Evolutionary conservation across 2,888 invertebrate species (phyloP).

Genomic region (Sphaerophoria taeniata): DNA sequence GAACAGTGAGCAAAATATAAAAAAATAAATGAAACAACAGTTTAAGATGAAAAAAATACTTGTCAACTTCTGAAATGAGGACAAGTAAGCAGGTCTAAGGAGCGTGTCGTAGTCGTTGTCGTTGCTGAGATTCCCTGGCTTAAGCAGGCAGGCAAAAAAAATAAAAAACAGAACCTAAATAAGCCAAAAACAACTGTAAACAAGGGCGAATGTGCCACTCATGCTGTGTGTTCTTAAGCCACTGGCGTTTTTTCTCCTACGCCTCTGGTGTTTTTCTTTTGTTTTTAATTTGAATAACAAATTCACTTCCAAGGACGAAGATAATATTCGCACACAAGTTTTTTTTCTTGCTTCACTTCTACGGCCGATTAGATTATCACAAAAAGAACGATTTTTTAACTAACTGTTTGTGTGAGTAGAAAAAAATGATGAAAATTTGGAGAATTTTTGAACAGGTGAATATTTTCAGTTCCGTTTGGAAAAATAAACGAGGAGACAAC

Average conservation of each 20-base stretch:
- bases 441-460: neutral
- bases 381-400: neutral
- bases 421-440: neutral
- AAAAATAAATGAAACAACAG: slow-evolving; percentile 16
- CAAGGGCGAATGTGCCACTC: slow-evolving; percentile 23
- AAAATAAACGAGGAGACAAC: slow-evolving; percentile 35
- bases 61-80: slow-evolving; percentile 22
- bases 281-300: neutral
- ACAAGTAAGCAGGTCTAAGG: neutral
- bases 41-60: slow-evolving; percentile 8
- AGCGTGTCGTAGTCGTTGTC: slow-evolving; percentile 4
- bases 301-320: neutral
- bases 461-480: slow-evolving; percentile 37
- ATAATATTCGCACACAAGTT: neutral
- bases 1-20: slow-evolving; percentile 3
- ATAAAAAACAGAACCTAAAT: neutral
- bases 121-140: neutral
- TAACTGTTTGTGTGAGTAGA: neutral
- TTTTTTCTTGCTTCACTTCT: too few relatives aligned
- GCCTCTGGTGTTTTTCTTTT: neutral
- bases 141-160: too few relatives aligned
- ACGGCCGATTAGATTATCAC: slow-evolving; percentile 5
- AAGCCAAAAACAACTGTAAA: slow-evolving; percentile 19
- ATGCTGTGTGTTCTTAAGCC: neutral
- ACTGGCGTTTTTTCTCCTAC: neutral